phyloP scores from a whole-genome alignment of 2,113 vertebrate species.

The Apteryx mantelli region DNA sequence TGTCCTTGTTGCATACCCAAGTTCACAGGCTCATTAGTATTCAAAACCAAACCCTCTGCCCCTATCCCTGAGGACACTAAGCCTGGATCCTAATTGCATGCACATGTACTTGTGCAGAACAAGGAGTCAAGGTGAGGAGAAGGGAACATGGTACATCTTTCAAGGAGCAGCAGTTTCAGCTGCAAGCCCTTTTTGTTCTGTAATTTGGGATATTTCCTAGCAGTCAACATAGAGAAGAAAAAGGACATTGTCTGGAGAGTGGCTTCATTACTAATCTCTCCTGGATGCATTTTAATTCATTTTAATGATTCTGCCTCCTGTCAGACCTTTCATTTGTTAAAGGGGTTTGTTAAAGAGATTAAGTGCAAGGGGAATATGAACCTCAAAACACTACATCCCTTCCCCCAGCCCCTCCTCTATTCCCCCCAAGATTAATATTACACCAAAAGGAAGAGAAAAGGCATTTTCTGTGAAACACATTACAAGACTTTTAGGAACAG shows the following conservation, averaged over 20 bases:
- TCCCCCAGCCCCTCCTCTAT: neutral
- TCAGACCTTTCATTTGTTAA: conserved; percentile 69
- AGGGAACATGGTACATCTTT: conserved; percentile 38
- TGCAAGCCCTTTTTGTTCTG: conserved; percentile 59
- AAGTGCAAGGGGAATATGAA: conserved; percentile 64
- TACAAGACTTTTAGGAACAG: conserved; percentile 34
- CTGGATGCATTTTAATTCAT: conserved; percentile 79
- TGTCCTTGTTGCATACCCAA: neutral
- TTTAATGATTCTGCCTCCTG: conserved; percentile 79
- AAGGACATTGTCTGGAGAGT: conserved; percentile 77
- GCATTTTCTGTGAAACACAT: conserved; percentile 68
- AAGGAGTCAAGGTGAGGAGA: neutral
- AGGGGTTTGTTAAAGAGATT: conserved; percentile 77
- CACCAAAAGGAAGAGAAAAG: conserved; percentile 46
- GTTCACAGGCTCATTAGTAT: neutral
- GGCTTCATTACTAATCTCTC: conserved; percentile 76
- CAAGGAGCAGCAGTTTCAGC: conserved; percentile 50
- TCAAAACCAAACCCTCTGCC: neutral
- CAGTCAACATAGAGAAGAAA: conserved; percentile 64
- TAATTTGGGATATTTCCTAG: conserved; percentile 71
- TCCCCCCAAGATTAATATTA: conserved; percentile 41
- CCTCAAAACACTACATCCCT: conserved; percentile 39
- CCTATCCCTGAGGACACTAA: neutral
- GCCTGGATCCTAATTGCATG: neutral
- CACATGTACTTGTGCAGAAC: neutral